Evolutionary conservation across 2,113 vertebrate genomes (phyloP), one percentile per base, ranked within the genome.

Genomic region (Sialia sialis): DNA sequence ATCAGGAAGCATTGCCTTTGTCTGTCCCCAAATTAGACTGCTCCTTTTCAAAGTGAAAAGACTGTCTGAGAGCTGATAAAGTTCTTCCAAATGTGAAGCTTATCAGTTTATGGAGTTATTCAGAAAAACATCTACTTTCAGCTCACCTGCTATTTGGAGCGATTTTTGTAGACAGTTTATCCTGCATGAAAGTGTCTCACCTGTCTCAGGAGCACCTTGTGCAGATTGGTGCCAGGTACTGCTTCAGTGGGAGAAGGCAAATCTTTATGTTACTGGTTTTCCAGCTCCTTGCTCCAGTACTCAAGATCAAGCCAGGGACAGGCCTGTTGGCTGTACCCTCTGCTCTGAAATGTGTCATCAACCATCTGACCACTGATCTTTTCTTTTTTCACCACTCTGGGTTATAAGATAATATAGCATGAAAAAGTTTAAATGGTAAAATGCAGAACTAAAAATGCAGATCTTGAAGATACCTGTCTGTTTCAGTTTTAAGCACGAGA

Each of bases 31-130:
- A 38, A 70, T 84, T 67, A 59, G 63, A 46, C 60, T 49, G 60
- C 73, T 95, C 36, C 60, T 84, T 93, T 91, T 84, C 73, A 55
- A 89, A 87, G 77, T 26, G 26, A 63, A 66, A 66, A 86, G 41
- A 89, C 41, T 78, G 63, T 78, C 59, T 89, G 69, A 29, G 26
- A 84, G 87, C 48, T 92, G 87, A 89, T 96, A 89, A 93, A 84
- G 52, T 72, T 91, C 46, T 89, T 86, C 46, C n/a, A 59, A 16
- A 52, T 84, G 30, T 81, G 80, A 81, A 70, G 55, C 73, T 81
- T 74, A 63, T 34, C 32, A 32, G 14, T 69, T 84, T 54, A 27
- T 41, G 26, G 84, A 66, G 34, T 56, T 90, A 60, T 3, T 94
- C 54, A 80, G 70, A 89, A 88, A 69, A 92, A 23, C 36, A 66